Percentiles rank a stretch among this genome's conserved stretches.
These are phyloP conservation scores for Bergia sp. DNA, from an alignment of 92 coral and sea anemone species.

Conservation along the genomic window DNA sequence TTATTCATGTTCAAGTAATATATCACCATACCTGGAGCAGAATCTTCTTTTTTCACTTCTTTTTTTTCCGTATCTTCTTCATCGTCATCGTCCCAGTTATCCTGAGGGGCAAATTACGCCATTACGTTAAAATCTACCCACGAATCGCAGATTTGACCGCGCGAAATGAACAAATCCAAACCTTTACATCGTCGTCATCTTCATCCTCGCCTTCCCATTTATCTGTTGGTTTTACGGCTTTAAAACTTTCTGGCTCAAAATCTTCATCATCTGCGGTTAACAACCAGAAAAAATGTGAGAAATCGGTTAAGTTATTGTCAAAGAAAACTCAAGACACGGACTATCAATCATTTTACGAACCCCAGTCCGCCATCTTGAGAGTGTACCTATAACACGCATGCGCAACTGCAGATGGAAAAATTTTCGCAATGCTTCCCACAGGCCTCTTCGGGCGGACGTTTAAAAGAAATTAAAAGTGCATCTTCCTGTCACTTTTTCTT, in stretches of 20 bases:
- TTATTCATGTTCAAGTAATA: background rate
- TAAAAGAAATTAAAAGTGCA: background rate
- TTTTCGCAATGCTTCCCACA: conserved; percentile 23
- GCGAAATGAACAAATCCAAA: conserved; percentile 26
- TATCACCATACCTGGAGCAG: conserved; percentile 37
- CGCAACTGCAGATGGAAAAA: background rate
- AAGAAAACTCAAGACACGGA: background rate
- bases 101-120: conserved; percentile 57
- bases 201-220: conserved; percentile 99
- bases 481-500: too few species aligned
- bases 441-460: background rate
- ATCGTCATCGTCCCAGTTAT: conserved; percentile 98
- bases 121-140: background rate
- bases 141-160: background rate
- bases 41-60: conserved; percentile 46
- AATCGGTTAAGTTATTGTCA: conserved; percentile 1
- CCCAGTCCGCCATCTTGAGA: conserved; percentile 95
- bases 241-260: conserved; percentile 82
- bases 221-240: conserved; percentile 67
- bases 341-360: conserved; percentile 50
- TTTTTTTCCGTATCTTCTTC: conserved; percentile 67
- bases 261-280: conserved; percentile 79
- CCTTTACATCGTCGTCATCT: conserved; percentile 92
- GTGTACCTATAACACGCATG: background rate
- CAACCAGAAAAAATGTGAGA: conserved; percentile 21